These are phyloP conservation scores for Euplagia quadripunctaria DNA, from an alignment of 2,888 invertebrate species.

Conservation along the genomic window DNA sequence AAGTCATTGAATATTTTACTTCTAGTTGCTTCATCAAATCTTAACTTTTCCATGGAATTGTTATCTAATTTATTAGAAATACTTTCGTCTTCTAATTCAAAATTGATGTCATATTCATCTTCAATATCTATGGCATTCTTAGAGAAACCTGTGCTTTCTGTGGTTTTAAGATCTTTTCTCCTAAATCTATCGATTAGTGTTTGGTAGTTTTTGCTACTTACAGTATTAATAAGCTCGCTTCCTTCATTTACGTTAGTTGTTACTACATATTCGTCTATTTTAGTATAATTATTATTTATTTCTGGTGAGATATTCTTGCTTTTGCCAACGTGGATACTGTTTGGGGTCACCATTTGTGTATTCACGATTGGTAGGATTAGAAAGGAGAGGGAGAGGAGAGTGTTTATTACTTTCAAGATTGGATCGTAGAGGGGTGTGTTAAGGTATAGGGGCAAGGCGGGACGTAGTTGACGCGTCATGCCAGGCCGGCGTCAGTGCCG, in stretches of 20 bases:
- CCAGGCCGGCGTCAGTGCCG: conserved; percentile 77
- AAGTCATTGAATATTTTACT: conserved; percentile 78
- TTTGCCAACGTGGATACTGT: conserved; percentile 30
- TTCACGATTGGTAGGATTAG: conserved; percentile 62
- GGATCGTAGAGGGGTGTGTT: conserved; percentile 74
- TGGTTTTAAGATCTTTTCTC: conserved; percentile 63
- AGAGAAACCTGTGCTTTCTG: conserved; percentile 11
- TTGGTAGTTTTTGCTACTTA: conserved; percentile 67
- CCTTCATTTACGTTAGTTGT: conserved; percentile 34
- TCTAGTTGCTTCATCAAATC: conserved; percentile 75
- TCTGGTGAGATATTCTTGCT: conserved; percentile 34
- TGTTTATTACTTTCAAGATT: conserved; percentile 65
- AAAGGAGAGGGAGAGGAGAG: conserved; percentile 64
- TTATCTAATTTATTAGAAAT: conserved; percentile 43
- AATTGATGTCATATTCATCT: conserved; percentile 40
- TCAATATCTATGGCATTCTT: conserved; percentile 31
- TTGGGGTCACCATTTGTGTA: conserved; percentile 67
- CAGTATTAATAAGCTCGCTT: conserved; percentile 50
- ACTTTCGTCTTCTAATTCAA: conserved; percentile 43
- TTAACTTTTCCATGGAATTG: conserved; percentile 74
- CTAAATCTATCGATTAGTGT: conserved; percentile 71
- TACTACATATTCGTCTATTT: conserved; percentile 38
- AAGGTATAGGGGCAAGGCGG: conserved; percentile 67
- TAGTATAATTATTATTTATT: conserved; percentile 32
- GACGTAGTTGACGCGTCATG: conserved; percentile 77